Conservation (phyloP, 2,888 invertebrate genomes). For the Embidobia sp. region DNA sequence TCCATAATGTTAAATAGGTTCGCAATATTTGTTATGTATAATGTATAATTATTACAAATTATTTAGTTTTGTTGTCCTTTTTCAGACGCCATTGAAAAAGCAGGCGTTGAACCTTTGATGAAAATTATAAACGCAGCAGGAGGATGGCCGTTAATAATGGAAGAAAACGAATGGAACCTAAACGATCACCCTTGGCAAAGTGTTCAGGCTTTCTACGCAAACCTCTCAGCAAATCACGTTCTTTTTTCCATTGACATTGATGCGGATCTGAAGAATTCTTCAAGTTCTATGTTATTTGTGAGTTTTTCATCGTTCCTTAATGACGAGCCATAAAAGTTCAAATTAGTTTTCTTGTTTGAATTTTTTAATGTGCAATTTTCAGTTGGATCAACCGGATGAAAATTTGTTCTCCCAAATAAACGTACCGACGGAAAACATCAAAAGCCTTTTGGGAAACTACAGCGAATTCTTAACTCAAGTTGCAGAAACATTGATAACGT, state of each 20-base stretch:
- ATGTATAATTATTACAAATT: no score
- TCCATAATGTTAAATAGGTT: neutral
- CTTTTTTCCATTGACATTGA: constrained; percentile 28
- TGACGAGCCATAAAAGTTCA: neutral
- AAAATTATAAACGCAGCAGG: constrained; percentile 30
- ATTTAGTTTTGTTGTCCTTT: neutral
- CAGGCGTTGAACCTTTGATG: constrained; percentile 25
- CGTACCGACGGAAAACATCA: neutral
- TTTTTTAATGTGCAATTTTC: neutral
- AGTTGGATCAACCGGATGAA: constrained; percentile 42
- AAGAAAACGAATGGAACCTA: constrained; percentile 5
- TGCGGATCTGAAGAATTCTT: constrained; percentile 33
- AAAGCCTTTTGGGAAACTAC: neutral
- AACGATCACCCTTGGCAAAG: constrained; percentile 41
- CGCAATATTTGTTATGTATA: no score
- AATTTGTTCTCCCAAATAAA: constrained; percentile 1
- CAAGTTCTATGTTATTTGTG: constrained; percentile 18
- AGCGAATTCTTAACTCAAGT: neutral
- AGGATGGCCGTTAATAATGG: constrained; percentile 51
- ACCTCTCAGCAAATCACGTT: constrained; percentile 11
- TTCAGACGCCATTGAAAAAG: constrained; percentile 33
- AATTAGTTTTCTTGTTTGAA: neutral
- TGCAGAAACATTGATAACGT: neutral
- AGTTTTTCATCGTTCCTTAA: neutral
- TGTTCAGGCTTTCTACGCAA: constrained; percentile 28